Conservation (phyloP, 2,888 invertebrate species). For the Drosophila longiperda region DNA sequence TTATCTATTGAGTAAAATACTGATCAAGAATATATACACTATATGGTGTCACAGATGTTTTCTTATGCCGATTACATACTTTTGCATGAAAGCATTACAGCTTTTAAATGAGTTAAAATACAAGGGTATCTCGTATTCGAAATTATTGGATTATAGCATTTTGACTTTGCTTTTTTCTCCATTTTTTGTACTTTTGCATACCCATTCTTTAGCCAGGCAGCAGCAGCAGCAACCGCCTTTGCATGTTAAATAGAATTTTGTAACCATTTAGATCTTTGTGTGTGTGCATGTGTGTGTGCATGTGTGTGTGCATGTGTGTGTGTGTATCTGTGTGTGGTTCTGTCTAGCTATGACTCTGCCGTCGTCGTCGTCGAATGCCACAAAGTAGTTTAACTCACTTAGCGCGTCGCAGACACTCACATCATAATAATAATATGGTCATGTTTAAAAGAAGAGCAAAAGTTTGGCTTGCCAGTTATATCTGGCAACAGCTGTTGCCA, state of each 20-base stretch:
- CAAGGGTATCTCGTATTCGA: not conserved
- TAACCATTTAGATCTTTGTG: constrained; percentile 21
- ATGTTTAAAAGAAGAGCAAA: constrained; percentile 6
- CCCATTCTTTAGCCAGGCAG: constrained; percentile 30
- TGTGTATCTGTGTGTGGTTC: not conserved
- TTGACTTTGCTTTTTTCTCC: not conserved
- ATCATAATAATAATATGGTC: constrained; percentile 33
- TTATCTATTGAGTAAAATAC: not conserved
- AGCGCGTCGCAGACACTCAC: constrained; percentile 39
- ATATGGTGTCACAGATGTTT: not conserved
- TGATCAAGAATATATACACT: not conserved
- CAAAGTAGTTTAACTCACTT: constrained; percentile 38
- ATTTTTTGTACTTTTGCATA: constrained; percentile 17
- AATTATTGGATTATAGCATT: not conserved
- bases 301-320: not conserved
- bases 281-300: not conserved
- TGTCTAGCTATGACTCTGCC: constrained; percentile 11
- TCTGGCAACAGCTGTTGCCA: constrained; percentile 55
- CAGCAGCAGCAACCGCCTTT: constrained; percentile 42
- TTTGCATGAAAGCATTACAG: not conserved
- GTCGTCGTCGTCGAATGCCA: constrained; percentile 29
- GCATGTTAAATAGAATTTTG: constrained; percentile 65
- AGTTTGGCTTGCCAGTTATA: constrained; percentile 24
- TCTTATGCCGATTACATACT: not conserved
- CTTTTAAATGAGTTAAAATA: not conserved